Base-by-base conservation (phyloP, 2,888 invertebrate genomes). In the Sesamia inferens region DNA sequence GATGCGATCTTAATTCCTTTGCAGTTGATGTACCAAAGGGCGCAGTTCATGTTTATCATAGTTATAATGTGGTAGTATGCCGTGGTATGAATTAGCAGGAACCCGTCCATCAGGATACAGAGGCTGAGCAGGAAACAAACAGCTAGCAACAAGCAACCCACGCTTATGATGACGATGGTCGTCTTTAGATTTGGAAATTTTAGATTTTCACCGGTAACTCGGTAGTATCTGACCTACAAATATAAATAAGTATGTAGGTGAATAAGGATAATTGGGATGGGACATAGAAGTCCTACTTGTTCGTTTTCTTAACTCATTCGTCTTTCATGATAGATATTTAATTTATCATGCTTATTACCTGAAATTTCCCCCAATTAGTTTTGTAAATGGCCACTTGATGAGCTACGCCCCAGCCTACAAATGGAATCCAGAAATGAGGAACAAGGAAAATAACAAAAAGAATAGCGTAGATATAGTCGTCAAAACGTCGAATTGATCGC, bases 31-130 rank as follows among this genome's bases (percentile, higher is more conserved):
- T 97, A 97, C 97, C 97, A 97, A 4, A 97, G 93, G 0, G 97
- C 97, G 78, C 97, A 97, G 88, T 97, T 97, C 97, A 97, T 97
- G 85, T 97, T 97, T 67, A 97, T 97, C 97, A 97, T 97, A 0
- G 96, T 97, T 51, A 97, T 97, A 63, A 97, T 97, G 84, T 97
- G 97, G 87, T 97, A 97, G 87, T 97, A 97, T 0, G 97, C 97
- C 2, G 93, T 89, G 0, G 97, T 97, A 84, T 97, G 97, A 87
- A 96, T 96, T 16, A 97, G 88, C 5, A 97, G 96, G 89, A 97
- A 97, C 0, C 97, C 97, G 63, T 97, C 97, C 74, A 97, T 88
- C 19, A 97, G 90, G 5, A 96, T 96, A 79, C 97, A 97, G 2
- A 97, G 92, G 47, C 97, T 96, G 24, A 97, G 90, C 44, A 97